A percentile compares a stretch with the other conserved stretches of the same genome.
Evolutionary conservation across 1,140 invertebrate species (phyloP).

Genomic region (Triops cancriformis): DNA sequence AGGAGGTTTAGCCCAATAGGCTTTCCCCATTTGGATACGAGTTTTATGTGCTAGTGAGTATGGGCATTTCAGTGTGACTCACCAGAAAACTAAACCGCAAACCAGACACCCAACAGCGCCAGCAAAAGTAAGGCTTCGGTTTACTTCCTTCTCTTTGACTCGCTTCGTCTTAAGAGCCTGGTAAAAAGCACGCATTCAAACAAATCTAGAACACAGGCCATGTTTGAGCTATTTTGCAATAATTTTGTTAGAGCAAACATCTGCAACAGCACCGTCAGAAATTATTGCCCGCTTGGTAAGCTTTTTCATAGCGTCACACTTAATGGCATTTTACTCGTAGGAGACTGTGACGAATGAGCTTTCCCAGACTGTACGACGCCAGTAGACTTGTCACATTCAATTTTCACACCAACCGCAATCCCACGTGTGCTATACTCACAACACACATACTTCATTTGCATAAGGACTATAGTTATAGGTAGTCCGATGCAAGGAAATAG

Average conservation of each 20-base stretch:
- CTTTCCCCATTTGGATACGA: not conserved
- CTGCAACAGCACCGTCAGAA: too few species aligned
- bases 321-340: not conserved
- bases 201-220: not conserved
- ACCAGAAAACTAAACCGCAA: not conserved
- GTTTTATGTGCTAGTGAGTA: not conserved
- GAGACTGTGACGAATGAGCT: conserved; percentile 9
- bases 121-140: not conserved
- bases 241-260: too few species aligned
- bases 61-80: conserved; percentile 8
- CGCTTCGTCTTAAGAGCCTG: not conserved
- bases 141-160: not conserved
- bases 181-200: not conserved
- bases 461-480: not conserved
- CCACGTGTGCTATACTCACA: not conserved
- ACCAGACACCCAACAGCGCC: not conserved
- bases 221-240: not conserved
- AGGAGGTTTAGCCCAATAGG: not conserved
- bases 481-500: not conserved
- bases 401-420: conserved; percentile 4
- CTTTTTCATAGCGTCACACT: not conserved
- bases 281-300: not conserved
- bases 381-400: not conserved
- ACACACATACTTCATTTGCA: conserved; percentile 9
- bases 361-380: conserved; percentile 4